phyloP scores from a whole-genome alignment of 2,888 invertebrate species.

The Hesperia comma region DNA sequence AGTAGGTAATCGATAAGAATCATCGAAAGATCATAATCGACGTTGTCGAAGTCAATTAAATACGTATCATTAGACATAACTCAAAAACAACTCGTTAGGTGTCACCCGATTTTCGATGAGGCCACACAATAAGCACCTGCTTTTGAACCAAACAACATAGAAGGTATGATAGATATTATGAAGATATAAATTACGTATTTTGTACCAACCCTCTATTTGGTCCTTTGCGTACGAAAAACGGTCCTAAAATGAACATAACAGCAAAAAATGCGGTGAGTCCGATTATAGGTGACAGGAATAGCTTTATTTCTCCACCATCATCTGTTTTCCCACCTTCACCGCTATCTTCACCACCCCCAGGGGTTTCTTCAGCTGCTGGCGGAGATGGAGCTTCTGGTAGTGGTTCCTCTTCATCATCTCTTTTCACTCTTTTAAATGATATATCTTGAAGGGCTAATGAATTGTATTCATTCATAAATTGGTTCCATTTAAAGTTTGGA shows the following conservation, averaged over 20 bases:
- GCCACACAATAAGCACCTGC: too few relatives aligned
- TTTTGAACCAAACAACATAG: too few relatives aligned
- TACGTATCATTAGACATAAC: too few relatives aligned
- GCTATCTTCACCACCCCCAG: neutral
- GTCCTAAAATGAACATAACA: slow-evolving; percentile 54
- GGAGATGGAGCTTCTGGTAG: neutral
- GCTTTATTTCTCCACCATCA: neutral
- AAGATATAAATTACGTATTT: too few relatives aligned
- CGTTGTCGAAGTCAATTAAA: too few relatives aligned
- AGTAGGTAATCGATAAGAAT: too few relatives aligned
- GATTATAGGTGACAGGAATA: slow-evolving; percentile 37
- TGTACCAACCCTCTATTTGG: slow-evolving; percentile 54
- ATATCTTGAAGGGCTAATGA: slow-evolving; percentile 7
- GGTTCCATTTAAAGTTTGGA: slow-evolving; percentile 19
- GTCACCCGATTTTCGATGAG: too few relatives aligned
- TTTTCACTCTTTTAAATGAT: slow-evolving; percentile 27
- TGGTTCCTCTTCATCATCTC: slow-evolving; percentile 11
- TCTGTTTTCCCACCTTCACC: neutral
- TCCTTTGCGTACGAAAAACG: slow-evolving; percentile 52
- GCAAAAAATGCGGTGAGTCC: slow-evolving; percentile 52
- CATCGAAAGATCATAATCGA: too few relatives aligned
- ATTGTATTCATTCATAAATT: slow-evolving; percentile 16
- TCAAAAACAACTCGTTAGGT: too few relatives aligned
- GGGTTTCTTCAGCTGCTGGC: slow-evolving; percentile 1
- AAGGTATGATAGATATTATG: too few relatives aligned